Conservation (phyloP, 92 coral and sea anemone genomes). For the Phenganax stokvisi region DNA sequence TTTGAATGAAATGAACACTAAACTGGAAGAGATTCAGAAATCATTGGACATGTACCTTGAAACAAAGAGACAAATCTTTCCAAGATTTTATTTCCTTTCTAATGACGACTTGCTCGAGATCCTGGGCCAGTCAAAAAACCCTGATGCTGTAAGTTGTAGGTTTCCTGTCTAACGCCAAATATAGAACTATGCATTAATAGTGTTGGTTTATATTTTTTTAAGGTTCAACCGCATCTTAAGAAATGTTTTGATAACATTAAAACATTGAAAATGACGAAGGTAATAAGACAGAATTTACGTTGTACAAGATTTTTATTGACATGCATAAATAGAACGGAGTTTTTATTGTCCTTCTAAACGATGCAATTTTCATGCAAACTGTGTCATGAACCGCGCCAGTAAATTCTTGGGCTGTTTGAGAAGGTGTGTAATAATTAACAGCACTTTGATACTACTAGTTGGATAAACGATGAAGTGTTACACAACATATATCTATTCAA, state of each 20-base stretch:
- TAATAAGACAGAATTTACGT: neutral
- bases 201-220: neutral
- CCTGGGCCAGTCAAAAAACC: constrained; percentile 98
- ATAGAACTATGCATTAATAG: neutral
- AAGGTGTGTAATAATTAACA: too few relatives aligned
- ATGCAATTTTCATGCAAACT: neutral
- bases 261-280: constrained; percentile 96
- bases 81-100: constrained; percentile 94
- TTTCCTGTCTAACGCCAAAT: too few relatives aligned
- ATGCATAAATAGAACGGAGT: too few relatives aligned
- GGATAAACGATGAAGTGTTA: too few relatives aligned
- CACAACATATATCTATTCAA: too few relatives aligned
- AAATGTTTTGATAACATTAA: constrained; percentile 98
- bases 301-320: too few relatives aligned
- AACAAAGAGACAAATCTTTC: constrained; percentile 95
- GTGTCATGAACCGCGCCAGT: too few relatives aligned
- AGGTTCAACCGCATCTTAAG: constrained; percentile 98
- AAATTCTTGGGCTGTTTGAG: too few relatives aligned
- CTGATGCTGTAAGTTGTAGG: constrained; percentile 82
- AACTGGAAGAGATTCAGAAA: constrained; percentile 95
- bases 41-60: constrained; percentile 97
- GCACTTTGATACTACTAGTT: too few relatives aligned
- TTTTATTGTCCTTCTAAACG: neutral
- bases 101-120: constrained; percentile 96
- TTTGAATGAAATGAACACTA: constrained; percentile 89